These are phyloP conservation scores for Dasysyrphus albostriatus DNA, from an alignment of 2,888 invertebrate species.

Conservation along the genomic window DNA sequence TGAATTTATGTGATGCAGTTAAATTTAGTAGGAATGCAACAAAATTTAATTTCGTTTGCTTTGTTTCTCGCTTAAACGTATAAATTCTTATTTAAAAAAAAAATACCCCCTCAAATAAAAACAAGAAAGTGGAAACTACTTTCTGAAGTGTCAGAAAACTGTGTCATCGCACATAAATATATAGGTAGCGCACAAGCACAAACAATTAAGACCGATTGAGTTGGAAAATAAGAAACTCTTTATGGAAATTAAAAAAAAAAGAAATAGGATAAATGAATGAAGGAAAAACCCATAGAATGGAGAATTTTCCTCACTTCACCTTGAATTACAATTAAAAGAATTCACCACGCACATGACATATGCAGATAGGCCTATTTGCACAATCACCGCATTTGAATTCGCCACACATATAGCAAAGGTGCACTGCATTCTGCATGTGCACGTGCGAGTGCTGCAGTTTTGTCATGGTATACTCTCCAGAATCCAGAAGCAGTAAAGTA, in stretches of 20 bases:
- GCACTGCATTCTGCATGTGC: not conserved
- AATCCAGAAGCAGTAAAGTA: slow-evolving; percentile 65
- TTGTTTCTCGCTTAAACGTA: not conserved
- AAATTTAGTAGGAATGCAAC: not conserved
- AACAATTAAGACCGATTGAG: slow-evolving; percentile 55
- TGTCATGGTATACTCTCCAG: slow-evolving; percentile 49
- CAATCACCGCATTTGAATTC: slow-evolving; percentile 43
- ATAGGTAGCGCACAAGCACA: not conserved
- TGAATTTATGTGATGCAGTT: slow-evolving; percentile 47
- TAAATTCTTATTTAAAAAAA: slow-evolving; percentile 31
- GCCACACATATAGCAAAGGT: slow-evolving; percentile 1
- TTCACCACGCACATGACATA: slow-evolving; percentile 51
- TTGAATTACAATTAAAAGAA: slow-evolving; percentile 73
- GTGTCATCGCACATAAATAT: slow-evolving; percentile 45
- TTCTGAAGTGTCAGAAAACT: slow-evolving; percentile 58
- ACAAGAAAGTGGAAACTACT: slow-evolving; percentile 40
- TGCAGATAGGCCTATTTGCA: slow-evolving; percentile 74
- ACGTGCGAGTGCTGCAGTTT: slow-evolving; percentile 11
- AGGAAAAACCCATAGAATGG: slow-evolving; percentile 12
- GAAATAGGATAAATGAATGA: slow-evolving; percentile 32
- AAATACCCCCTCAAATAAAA: not conserved
- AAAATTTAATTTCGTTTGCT: slow-evolving; percentile 42
- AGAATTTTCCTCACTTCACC: slow-evolving; percentile 72
- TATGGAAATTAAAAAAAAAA: slow-evolving; percentile 4
- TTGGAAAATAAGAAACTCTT: slow-evolving; percentile 27